Conservation (phyloP, 2,888 invertebrate genomes). For the Noctuana brunneofusca region DNA sequence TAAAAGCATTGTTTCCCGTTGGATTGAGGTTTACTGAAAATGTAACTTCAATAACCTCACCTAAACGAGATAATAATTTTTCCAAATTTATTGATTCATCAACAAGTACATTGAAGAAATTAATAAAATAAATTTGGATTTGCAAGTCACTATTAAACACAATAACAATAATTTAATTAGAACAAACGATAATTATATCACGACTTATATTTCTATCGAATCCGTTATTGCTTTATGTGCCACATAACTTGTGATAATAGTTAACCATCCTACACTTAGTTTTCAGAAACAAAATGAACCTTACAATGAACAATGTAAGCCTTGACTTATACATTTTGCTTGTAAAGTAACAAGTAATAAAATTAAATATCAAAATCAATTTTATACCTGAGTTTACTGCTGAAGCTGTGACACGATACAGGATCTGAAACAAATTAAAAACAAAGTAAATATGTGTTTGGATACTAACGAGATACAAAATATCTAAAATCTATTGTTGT, state of each 20-base stretch:
- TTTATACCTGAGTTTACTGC: not conserved
- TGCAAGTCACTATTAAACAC: too few relatives aligned
- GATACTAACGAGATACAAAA: not conserved
- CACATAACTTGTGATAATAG: too few relatives aligned
- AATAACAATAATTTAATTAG: too few relatives aligned
- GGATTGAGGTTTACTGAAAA: slow-evolving; percentile 77
- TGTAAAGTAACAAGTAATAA: too few relatives aligned
- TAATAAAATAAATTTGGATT: slow-evolving; percentile 39
- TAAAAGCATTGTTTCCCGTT: slow-evolving; percentile 58
- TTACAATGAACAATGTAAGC: too few relatives aligned
- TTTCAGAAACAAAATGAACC: too few relatives aligned
- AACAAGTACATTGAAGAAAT: slow-evolving; percentile 49
- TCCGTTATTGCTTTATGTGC: too few relatives aligned
- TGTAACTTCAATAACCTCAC: slow-evolving; percentile 71
- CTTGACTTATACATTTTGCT: too few relatives aligned
- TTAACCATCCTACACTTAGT: too few relatives aligned
- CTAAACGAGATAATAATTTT: slow-evolving; percentile 70
- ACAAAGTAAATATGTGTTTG: not conserved
- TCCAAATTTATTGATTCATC: slow-evolving; percentile 65
- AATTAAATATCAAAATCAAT: not conserved
- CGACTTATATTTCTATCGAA: too few relatives aligned
- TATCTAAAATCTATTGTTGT: not conserved
- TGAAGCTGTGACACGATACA: not conserved
- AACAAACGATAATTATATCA: too few relatives aligned
- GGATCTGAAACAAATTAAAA: not conserved